Evolutionary conservation across 2,797 vertebrate genomes (phyloP).

Genomic region (Lerista edwardsae): DNA sequence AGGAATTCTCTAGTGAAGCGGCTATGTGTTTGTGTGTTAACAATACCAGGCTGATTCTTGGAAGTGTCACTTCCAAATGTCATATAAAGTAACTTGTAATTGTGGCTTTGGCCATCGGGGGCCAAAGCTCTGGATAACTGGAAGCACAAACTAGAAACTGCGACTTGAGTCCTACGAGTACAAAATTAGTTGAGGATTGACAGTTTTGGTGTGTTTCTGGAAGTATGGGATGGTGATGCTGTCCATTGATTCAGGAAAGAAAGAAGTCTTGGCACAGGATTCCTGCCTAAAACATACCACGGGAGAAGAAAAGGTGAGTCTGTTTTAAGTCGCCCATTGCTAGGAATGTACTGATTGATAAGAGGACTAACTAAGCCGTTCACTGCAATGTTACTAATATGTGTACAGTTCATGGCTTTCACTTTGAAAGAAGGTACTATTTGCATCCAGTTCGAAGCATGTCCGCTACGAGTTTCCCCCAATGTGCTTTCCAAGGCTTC

Average conservation of each 20-base stretch:
- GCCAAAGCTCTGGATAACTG: constrained; percentile 20
- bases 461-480: constrained; percentile 82
- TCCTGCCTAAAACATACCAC: constrained; percentile 42
- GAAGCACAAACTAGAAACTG: constrained; percentile 34
- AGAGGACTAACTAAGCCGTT: constrained; percentile 60
- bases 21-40: background rate
- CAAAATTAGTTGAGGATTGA: constrained; percentile 28
- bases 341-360: constrained; percentile 43
- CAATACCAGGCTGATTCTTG: constrained; percentile 41
- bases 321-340: constrained; percentile 34
- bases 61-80: constrained; percentile 3
- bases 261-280: background rate
- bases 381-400: constrained; percentile 55
- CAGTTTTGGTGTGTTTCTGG: background rate
- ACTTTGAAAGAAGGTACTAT: constrained; percentile 65
- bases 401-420: constrained; percentile 53
- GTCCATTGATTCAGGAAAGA: background rate
- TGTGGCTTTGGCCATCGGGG: constrained; percentile 36
- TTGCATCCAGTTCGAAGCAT: constrained; percentile 83
- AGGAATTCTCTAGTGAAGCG: constrained; percentile 44
- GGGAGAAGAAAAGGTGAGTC: constrained; percentile 17
- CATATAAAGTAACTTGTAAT: background rate
- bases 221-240: background rate
- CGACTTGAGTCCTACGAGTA: constrained; percentile 21
- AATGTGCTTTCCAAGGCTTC: constrained; percentile 85